Evolutionary conservation across 2,888 invertebrate species (phyloP), one percentile per base, ranked within the genome.

Genomic region (Agonum fuliginosum): DNA sequence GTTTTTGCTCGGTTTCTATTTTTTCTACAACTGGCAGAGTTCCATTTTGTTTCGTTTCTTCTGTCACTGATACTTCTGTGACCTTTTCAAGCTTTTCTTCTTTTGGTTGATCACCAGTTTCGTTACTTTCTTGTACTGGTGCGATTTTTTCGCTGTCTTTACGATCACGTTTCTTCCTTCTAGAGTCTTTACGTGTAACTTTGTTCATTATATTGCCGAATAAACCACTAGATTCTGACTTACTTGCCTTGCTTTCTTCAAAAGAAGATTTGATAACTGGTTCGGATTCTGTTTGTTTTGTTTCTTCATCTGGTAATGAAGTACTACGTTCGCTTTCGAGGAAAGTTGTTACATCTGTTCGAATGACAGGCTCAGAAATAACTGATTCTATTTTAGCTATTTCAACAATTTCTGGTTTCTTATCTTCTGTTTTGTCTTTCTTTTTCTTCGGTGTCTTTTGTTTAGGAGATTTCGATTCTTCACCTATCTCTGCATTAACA

Each of bases 331-430:
- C 75, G 20, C 22, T 51, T 65, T 75, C 75, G 10, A 75, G 14
- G 51, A 75, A 75, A 20, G 19, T 6, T 10, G 20, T 37, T 19
- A 73, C 41, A 20, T 30, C 34, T n/a, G n/a, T n/a, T n/a, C n/a
- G n/a, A 27, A 24, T 17, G 1, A 20, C 34, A 85, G 83, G 88
- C 88, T 72, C 88, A 84, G 88, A 87, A 81, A 85, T 86, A 82
- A 87, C 88, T 19, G 85, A 83, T 78, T 87, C 84, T 78, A 34
- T 34, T 62, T 37, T 54, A 14, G 10, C 6, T 48, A 67, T 78
- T 74, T 69, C 78, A 37, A 20, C 30, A 6, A 17, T n/a, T 51
- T 34, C 54, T 30, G 34, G 19, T 48, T 67, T 72, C 12, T 79
- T 72, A 30, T 70, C 43, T 2, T 78, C 58, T 46, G 70, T 82